phyloP scores from a whole-genome alignment of 2,113 vertebrate species.

The Axis porcinus region DNA sequence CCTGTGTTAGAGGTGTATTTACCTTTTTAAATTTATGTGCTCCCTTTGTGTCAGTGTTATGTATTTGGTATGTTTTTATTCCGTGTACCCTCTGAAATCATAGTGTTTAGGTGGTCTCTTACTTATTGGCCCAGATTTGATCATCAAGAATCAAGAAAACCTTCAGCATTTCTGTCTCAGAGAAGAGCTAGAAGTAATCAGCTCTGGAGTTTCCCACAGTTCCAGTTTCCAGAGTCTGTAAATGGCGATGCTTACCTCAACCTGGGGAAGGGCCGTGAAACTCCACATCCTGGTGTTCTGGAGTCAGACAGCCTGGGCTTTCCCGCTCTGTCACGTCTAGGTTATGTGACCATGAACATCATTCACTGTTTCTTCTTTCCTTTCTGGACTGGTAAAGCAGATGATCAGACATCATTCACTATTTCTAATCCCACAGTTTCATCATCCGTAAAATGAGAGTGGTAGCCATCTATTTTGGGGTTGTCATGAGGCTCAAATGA shows the following conservation, averaged over 20 bases:
- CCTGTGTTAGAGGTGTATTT: constrained; percentile 47
- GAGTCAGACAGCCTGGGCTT: not conserved
- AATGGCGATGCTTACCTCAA: not conserved
- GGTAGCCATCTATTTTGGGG: not conserved
- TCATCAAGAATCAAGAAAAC: constrained; percentile 1
- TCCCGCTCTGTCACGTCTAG: not conserved
- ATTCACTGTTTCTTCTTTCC: not conserved
- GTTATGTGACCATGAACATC: not conserved
- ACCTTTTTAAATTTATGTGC: constrained; percentile 43
- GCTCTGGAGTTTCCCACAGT: not conserved
- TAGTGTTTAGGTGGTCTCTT: constrained; percentile 25
- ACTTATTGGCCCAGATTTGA: constrained; percentile 29
- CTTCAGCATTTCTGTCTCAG: constrained; percentile 21
- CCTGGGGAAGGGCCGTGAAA: accelerated
- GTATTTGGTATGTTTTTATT: constrained; percentile 33
- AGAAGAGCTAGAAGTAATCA: constrained; percentile 20
- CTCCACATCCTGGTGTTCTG: too few relatives aligned
- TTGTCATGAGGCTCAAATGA: not conserved
- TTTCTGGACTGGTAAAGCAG: not conserved
- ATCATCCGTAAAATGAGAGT: not conserved
- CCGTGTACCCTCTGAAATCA: constrained; percentile 39
- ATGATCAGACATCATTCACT: not conserved
- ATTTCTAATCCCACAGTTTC: not conserved
- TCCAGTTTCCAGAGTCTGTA: not conserved
- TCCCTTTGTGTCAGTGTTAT: constrained; percentile 49